Conservation (phyloP, 2,113 vertebrate genomes). For the Planiliza haematocheilus region DNA sequence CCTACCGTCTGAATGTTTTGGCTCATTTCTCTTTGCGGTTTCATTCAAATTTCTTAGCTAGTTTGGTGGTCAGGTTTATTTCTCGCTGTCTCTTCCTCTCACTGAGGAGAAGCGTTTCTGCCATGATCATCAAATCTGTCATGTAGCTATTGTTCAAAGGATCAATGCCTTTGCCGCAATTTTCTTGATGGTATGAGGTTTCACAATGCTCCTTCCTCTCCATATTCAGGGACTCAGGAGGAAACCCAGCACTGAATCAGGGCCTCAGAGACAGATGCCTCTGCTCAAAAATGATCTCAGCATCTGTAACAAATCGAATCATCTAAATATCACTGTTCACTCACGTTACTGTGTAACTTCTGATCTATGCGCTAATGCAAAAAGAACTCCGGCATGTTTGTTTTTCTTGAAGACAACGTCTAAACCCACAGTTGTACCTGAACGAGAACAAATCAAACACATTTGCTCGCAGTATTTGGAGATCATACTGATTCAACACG, state of each 20-base stretch:
- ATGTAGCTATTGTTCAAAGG: constrained; percentile 69
- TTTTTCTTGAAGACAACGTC: not conserved
- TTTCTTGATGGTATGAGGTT: constrained; percentile 47
- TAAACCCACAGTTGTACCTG: constrained; percentile 1
- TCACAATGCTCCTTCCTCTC: constrained; percentile 36
- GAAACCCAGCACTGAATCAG: constrained; percentile 16
- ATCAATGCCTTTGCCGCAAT: constrained; percentile 72
- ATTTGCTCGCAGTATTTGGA: constrained; percentile 1
- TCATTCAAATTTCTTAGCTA: constrained; percentile 16
- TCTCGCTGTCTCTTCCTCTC: constrained; percentile 26
- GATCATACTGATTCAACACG: constrained; percentile 34
- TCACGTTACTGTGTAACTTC: constrained; percentile 1
- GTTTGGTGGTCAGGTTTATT: constrained; percentile 29
- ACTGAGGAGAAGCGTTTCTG: constrained; percentile 62
- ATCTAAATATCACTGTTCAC: constrained; percentile 13
- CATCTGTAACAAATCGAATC: constrained; percentile 12
- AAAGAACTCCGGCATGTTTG: not conserved
- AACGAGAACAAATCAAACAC: not conserved
- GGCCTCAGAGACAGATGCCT: constrained; percentile 27
- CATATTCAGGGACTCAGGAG: constrained; percentile 32
- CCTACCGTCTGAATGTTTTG: constrained; percentile 18
- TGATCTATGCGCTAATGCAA: not conserved
- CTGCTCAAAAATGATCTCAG: constrained; percentile 22
- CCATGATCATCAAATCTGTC: constrained; percentile 75
- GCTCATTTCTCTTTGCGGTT: constrained; percentile 16